Percentiles rank a stretch among this genome's conserved stretches.
Conservation (phyloP, 2,888 invertebrate genomes). For the Apotomis capreana region DNA sequence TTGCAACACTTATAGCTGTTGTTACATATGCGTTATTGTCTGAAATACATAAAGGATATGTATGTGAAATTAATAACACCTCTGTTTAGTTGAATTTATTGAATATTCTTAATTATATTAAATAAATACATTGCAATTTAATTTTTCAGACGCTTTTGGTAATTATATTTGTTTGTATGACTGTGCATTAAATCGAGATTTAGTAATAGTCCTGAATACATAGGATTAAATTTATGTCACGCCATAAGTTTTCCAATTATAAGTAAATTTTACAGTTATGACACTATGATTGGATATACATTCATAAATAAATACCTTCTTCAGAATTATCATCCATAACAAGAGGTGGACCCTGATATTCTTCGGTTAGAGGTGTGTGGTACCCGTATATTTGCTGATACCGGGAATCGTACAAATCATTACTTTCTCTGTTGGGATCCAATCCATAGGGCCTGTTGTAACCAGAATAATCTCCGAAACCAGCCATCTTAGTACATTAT, state of each 20-base stretch:
- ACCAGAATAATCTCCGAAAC: slow-evolving; percentile 74
- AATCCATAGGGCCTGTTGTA: slow-evolving; percentile 76
- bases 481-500: slow-evolving; percentile 67
- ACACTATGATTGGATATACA: not conserved
- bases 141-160: too few species aligned
- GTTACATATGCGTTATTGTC: slow-evolving; percentile 87
- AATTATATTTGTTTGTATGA: too few species aligned
- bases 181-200: too few species aligned
- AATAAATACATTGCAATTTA: too few species aligned
- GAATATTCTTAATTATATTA: too few species aligned
- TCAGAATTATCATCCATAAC: slow-evolving; percentile 76
- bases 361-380: slow-evolving; percentile 76
- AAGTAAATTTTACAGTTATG: too few species aligned
- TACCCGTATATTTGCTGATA: slow-evolving; percentile 81
- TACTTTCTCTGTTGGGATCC: slow-evolving; percentile 75
- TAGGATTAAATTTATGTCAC: too few species aligned
- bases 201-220: too few species aligned
- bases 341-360: slow-evolving; percentile 78
- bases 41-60: slow-evolving; percentile 52
- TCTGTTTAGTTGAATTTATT: too few species aligned
- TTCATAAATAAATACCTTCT: slow-evolving; percentile 62
- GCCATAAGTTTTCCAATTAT: too few species aligned
- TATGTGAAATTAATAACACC: not conserved
- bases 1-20: slow-evolving; percentile 91
- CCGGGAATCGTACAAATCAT: slow-evolving; percentile 77